These are phyloP conservation scores for Torymus tubicola DNA, from an alignment of 2,888 invertebrate genomes.

Conservation along the genomic window DNA sequence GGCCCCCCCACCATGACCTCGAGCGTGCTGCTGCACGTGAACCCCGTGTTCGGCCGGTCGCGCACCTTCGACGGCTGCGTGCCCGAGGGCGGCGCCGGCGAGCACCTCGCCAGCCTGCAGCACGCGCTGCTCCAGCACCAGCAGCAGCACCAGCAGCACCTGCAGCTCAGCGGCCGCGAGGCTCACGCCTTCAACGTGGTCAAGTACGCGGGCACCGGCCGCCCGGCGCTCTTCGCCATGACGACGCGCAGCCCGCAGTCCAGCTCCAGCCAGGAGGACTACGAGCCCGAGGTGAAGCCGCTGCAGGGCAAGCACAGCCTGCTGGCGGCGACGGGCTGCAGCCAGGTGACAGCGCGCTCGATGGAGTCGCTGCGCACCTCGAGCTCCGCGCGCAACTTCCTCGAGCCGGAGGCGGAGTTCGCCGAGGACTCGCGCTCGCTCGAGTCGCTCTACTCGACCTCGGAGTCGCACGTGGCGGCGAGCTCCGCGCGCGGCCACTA, in stretches of 20 bases:
- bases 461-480: slow-evolving; percentile 79
- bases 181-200: slow-evolving; percentile 53
- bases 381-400: slow-evolving; percentile 78
- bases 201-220: slow-evolving; percentile 76
- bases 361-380: slow-evolving; percentile 85
- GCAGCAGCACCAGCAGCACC: slow-evolving; percentile 61
- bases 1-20: slow-evolving; percentile 1
- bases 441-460: slow-evolving; percentile 73
- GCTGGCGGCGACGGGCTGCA: slow-evolving; percentile 62
- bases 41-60: slow-evolving; percentile 64
- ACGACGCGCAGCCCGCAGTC: slow-evolving; percentile 81
- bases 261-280: slow-evolving; percentile 85
- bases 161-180: not conserved
- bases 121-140: slow-evolving; percentile 61
- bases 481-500: slow-evolving; percentile 71
- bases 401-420: slow-evolving; percentile 70
- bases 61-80: slow-evolving; percentile 74
- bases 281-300: slow-evolving; percentile 78
- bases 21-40: slow-evolving; percentile 24
- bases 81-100: slow-evolving; percentile 54
- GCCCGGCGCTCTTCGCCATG: slow-evolving; percentile 79
- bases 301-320: slow-evolving; percentile 65
- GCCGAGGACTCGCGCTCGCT: slow-evolving; percentile 72
- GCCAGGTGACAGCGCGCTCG: slow-evolving; percentile 80
- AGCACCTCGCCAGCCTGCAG: not conserved